These are phyloP conservation scores for Chauna torquata DNA, from an alignment of 2,113 vertebrate species.

Conservation along the genomic window DNA sequence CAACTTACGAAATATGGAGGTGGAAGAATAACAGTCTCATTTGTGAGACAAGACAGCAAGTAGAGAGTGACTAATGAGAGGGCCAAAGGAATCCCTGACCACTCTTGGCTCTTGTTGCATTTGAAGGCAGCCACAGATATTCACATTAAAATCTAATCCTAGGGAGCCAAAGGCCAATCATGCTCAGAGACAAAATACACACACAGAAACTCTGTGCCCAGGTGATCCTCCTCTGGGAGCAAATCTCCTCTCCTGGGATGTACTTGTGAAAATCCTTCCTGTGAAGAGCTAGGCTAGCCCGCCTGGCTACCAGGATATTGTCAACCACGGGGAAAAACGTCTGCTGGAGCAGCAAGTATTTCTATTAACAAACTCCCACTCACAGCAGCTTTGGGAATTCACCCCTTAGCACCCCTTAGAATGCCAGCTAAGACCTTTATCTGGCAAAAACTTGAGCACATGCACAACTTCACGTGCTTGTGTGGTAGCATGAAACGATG, in stretches of 20 bases:
- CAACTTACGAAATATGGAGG: background rate
- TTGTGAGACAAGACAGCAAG: background rate
- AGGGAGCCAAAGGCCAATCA: background rate
- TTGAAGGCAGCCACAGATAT: background rate
- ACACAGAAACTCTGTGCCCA: background rate
- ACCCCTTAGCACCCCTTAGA: background rate
- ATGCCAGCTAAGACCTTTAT: background rate
- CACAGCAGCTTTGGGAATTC: background rate
- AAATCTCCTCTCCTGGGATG: background rate
- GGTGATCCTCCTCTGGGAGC: background rate
- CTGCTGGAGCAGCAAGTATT: background rate
- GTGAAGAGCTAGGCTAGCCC: background rate
- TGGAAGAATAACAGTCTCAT: background rate
- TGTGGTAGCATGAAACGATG: accelerated
- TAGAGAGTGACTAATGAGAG: background rate
- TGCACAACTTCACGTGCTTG: accelerated
- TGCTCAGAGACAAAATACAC: background rate
- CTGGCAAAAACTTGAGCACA: background rate
- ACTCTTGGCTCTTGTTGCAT: background rate
- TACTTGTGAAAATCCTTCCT: background rate
- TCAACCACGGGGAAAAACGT: background rate
- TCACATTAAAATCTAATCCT: background rate
- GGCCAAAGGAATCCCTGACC: background rate
- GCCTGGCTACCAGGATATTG: background rate
- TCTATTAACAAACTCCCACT: background rate